These are phyloP conservation scores for Paratrypauchen microcephalus DNA, from an alignment of 2,797 vertebrate species.

Conservation along the genomic window DNA sequence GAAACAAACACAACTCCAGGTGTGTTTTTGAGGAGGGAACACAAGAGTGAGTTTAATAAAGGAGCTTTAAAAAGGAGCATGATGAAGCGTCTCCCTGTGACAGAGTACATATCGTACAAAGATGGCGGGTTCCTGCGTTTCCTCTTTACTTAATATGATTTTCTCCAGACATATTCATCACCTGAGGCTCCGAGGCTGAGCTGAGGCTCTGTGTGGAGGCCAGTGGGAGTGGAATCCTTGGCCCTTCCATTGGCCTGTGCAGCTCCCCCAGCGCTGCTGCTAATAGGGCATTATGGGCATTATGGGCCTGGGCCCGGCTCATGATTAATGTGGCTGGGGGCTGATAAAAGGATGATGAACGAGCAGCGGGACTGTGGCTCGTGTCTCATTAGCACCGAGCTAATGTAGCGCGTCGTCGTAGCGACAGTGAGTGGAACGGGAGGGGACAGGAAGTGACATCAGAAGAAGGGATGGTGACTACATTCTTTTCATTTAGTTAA, in stretches of 20 bases:
- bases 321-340: slow-evolving; percentile 69
- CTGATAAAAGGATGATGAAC: slow-evolving; percentile 74
- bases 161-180: slow-evolving; percentile 25
- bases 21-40: no score
- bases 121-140: neutral
- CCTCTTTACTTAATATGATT: neutral
- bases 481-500: neutral
- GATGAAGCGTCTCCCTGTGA: no score
- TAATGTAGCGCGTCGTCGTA: slow-evolving; percentile 61
- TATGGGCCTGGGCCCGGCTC: slow-evolving; percentile 60
- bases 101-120: neutral
- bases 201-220: slow-evolving; percentile 12
- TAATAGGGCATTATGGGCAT: slow-evolving; percentile 76
- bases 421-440: neutral
- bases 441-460: slow-evolving; percentile 13
- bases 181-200: neutral
- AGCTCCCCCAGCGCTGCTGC: slow-evolving; percentile 53
- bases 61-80: no score
- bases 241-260: slow-evolving; percentile 69
- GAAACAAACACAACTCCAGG: no score
- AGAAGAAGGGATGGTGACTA: neutral
- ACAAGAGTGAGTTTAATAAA: no score
- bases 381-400: slow-evolving; percentile 68
- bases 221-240: slow-evolving; percentile 58
- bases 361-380: slow-evolving; percentile 49